phyloP scores from a whole-genome alignment of 2,797 vertebrate species.

The Macrochelys suwanniensis region DNA sequence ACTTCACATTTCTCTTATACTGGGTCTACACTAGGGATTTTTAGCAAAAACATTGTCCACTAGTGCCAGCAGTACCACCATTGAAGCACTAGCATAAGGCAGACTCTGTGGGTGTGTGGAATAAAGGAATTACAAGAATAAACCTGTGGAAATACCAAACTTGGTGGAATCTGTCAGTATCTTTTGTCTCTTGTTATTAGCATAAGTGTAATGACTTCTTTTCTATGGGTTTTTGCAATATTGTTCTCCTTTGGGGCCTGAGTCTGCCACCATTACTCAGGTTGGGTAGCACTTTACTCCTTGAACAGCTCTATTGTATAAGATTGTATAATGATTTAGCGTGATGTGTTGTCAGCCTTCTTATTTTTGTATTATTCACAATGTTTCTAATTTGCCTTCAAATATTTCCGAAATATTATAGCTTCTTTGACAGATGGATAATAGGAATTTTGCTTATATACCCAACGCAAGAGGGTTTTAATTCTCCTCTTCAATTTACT shows the following conservation, averaged over 20 bases:
- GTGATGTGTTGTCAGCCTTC: neutral
- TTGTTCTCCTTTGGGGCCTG: neutral
- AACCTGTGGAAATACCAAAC: neutral
- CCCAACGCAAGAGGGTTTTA: slow-evolving; percentile 38
- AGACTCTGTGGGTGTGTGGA: neutral
- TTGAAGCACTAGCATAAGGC: neutral
- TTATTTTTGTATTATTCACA: neutral
- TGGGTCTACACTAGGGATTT: neutral
- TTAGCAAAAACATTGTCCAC: neutral
- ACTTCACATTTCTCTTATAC: neutral
- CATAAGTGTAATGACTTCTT: neutral
- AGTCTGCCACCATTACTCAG: neutral
- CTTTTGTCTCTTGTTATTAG: neutral
- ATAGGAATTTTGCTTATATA: slow-evolving; percentile 26
- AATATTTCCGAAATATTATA: neutral
- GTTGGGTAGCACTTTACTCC: neutral
- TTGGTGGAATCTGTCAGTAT: neutral
- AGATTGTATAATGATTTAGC: neutral
- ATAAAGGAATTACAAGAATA: no score
- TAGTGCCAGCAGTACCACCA: neutral
- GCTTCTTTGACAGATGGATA: neutral
- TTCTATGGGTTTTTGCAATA: neutral
- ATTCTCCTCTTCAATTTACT: slow-evolving; percentile 25
- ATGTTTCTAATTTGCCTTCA: neutral
- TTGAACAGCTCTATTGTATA: neutral